Percentiles rank a stretch among this genome's conserved stretches.
phyloP scores from a whole-genome alignment of 2,888 invertebrate genomes.

The Cepaea hortensis region DNA sequence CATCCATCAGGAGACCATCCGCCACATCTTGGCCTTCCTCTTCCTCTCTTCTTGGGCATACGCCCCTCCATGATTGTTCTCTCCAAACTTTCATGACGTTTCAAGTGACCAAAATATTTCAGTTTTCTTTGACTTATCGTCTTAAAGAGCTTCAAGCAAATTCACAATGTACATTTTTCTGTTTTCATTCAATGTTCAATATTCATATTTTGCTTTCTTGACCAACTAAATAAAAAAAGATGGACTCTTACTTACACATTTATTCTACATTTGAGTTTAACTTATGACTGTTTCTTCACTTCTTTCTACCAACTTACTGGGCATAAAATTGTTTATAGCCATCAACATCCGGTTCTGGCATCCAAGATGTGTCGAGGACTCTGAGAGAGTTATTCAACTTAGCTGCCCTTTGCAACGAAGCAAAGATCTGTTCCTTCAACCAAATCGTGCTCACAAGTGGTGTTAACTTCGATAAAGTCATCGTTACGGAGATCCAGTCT shows the following conservation, averaged over 20 bases:
- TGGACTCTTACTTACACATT: not conserved
- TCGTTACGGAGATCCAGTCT: not conserved
- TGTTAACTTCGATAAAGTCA: conserved; percentile 42
- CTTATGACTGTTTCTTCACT: not conserved
- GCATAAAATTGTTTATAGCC: conserved; percentile 58
- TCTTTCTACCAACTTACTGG: conserved; percentile 53
- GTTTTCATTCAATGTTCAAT: no score
- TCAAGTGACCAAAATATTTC: no score
- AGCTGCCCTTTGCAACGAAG: not conserved
- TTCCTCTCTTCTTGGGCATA: no score
- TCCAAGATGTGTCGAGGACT: conserved; percentile 60
- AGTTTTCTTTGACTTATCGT: no score
- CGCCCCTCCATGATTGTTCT: no score
- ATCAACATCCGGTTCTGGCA: conserved; percentile 55
- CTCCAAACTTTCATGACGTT: no score
- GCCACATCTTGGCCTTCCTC: no score
- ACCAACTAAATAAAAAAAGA: not conserved
- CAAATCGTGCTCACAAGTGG: conserved; percentile 61
- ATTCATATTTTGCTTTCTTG: no score
- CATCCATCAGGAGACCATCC: no score
- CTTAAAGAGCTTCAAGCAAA: no score
- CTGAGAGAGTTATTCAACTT: conserved; percentile 48
- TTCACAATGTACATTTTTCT: no score
- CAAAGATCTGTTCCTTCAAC: conserved; percentile 56
- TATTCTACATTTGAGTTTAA: not conserved